Percentiles rank a stretch among this genome's conserved stretches.
Evolutionary conservation across 2,113 vertebrate genomes (phyloP).

Genomic region (Forbesichthys agassizii): DNA sequence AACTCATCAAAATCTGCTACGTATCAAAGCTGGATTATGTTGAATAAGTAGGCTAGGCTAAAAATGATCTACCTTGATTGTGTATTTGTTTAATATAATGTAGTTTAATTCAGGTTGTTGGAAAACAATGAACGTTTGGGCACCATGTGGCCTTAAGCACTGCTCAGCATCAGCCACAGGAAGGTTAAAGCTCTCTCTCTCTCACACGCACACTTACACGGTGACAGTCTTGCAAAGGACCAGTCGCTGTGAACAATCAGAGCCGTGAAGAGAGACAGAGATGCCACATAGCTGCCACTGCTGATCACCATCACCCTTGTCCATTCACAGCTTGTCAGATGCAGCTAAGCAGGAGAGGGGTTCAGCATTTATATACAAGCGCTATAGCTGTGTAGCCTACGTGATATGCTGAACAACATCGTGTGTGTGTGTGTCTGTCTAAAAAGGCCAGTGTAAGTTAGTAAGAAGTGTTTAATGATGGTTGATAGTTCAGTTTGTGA

Average conservation of each 20-base stretch:
- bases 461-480: no score
- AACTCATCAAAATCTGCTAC: no score
- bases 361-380: no score
- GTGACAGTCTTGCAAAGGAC: slow-evolving; percentile 32
- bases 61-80: no score
- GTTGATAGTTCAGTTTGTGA: no score
- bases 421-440: slow-evolving; percentile 3
- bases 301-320: slow-evolving; percentile 51
- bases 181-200: slow-evolving; percentile 12
- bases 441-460: not conserved
- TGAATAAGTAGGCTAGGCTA: no score
- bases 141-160: no score
- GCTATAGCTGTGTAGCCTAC: not conserved
- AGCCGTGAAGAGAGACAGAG: slow-evolving; percentile 48
- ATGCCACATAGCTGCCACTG: slow-evolving; percentile 49
- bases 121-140: no score
- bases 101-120: no score
- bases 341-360: not conserved
- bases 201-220: slow-evolving; percentile 11
- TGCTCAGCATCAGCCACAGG: not conserved
- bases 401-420: not conserved
- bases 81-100: no score
- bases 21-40: no score
- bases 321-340: slow-evolving; percentile 35
- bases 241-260: slow-evolving; percentile 55